Evolutionary conservation across 2,113 vertebrate species (phyloP).

Genomic region (Pomatorhinus ruficollis): DNA sequence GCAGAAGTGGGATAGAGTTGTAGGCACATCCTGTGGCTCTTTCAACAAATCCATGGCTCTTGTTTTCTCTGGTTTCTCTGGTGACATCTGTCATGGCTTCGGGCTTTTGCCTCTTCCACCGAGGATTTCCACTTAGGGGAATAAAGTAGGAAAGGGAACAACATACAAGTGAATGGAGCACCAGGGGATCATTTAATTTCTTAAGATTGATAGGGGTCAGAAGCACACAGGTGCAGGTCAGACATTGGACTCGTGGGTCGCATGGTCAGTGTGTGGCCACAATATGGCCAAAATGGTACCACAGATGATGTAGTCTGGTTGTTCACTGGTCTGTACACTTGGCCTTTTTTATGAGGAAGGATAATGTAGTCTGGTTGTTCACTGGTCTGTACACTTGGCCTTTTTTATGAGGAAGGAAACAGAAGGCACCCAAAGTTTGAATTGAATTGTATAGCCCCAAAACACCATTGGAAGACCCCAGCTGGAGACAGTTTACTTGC

Average conservation of each 20-base stretch:
- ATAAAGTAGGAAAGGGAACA: background rate
- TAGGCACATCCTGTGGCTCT: background rate
- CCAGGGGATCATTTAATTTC: background rate
- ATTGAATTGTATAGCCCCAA: background rate
- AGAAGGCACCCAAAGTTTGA: background rate
- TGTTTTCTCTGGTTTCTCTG: background rate
- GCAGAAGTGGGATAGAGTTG: background rate
- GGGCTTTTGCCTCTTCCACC: background rate
- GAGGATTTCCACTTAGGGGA: background rate
- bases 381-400: background rate
- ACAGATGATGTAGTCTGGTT: background rate
- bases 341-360: background rate
- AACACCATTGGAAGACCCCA: accelerated
- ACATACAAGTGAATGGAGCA: background rate
- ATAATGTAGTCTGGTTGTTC: background rate
- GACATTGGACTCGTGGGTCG: background rate
- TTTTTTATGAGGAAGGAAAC: background rate
- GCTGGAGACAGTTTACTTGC: accelerated
- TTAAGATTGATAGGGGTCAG: background rate
- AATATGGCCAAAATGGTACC: background rate
- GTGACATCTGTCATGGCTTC: background rate
- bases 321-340: background rate
- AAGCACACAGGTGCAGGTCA: background rate
- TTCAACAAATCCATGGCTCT: background rate
- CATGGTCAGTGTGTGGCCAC: background rate